These are phyloP conservation scores for Ancistrus triradiatus DNA, from an alignment of 2,113 vertebrate genomes.

Conservation along the genomic window DNA sequence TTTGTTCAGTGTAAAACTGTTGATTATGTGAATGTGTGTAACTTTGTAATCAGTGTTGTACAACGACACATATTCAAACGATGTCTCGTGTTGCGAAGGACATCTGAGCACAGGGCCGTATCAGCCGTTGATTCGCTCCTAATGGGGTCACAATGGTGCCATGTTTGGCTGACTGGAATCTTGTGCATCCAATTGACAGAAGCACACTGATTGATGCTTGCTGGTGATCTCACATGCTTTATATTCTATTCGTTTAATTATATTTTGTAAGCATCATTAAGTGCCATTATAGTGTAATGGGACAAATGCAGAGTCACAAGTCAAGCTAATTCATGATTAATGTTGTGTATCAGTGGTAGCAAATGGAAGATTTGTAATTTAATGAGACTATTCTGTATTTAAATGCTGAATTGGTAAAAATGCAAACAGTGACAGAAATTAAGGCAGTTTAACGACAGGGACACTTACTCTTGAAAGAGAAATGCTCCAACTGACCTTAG, in stretches of 20 bases:
- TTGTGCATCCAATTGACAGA: slow-evolving; percentile 60
- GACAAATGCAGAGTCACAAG: slow-evolving; percentile 93
- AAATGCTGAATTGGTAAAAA: slow-evolving; percentile 88
- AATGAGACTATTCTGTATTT: slow-evolving; percentile 88
- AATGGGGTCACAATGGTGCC: slow-evolving; percentile 70
- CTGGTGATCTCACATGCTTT: slow-evolving; percentile 66
- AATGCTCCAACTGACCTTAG: slow-evolving; percentile 66
- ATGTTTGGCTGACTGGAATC: slow-evolving; percentile 53
- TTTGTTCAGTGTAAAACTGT: no score
- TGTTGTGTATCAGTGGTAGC: slow-evolving; percentile 98
- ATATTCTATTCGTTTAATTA: slow-evolving; percentile 77
- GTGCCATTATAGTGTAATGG: slow-evolving; percentile 95
- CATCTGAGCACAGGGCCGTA: slow-evolving; percentile 54
- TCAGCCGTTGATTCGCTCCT: slow-evolving; percentile 68
- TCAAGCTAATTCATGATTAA: slow-evolving; percentile 99
- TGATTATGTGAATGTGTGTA: no score
- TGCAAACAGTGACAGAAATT: slow-evolving; percentile 51
- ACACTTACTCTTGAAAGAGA: slow-evolving; percentile 51
- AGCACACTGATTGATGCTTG: slow-evolving; percentile 74
- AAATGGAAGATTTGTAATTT: slow-evolving; percentile 86
- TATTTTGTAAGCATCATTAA: slow-evolving; percentile 92
- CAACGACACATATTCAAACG: not conserved
- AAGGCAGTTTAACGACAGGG: slow-evolving; percentile 67
- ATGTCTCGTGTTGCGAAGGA: slow-evolving; percentile 4
- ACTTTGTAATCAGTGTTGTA: slow-evolving; percentile 5